Conservation (phyloP, 2,113 vertebrate genomes). For the Eubucco bourcierii region DNA sequence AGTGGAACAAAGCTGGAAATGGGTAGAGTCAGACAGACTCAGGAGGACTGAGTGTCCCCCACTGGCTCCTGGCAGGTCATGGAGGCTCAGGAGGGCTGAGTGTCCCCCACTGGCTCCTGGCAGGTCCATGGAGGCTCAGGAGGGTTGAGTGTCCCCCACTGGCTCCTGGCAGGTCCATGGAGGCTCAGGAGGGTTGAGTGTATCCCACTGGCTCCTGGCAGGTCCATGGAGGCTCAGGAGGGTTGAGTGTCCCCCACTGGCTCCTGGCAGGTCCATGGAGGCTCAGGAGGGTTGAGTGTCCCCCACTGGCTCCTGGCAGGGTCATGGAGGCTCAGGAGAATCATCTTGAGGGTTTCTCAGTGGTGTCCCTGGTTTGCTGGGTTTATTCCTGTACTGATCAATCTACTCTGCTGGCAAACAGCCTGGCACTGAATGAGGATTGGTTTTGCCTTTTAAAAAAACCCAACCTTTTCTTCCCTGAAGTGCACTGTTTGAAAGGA, state of each 20-base stretch:
- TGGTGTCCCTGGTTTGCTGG: background rate
- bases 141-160: too few species aligned
- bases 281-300: background rate
- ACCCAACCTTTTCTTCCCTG: background rate
- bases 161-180: background rate
- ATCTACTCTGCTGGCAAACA: background rate
- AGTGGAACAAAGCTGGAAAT: too few species aligned
- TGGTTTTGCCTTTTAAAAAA: background rate
- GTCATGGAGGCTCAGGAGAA: background rate
- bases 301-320: fast-evolving
- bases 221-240: too few species aligned
- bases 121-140: background rate
- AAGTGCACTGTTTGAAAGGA: background rate
- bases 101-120: background rate
- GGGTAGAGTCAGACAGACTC: too few species aligned
- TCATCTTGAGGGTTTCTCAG: background rate
- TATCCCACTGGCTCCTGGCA: background rate
- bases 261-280: background rate
- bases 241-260: background rate
- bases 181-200: too few species aligned
- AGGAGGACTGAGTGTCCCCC: too few species aligned
- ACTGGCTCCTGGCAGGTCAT: background rate
- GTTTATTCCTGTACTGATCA: background rate
- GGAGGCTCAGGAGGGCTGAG: background rate
- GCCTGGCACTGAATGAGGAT: background rate